These are phyloP conservation scores for Dynastes tityus DNA, from an alignment of 2,888 invertebrate genomes.

Conservation along the genomic window DNA sequence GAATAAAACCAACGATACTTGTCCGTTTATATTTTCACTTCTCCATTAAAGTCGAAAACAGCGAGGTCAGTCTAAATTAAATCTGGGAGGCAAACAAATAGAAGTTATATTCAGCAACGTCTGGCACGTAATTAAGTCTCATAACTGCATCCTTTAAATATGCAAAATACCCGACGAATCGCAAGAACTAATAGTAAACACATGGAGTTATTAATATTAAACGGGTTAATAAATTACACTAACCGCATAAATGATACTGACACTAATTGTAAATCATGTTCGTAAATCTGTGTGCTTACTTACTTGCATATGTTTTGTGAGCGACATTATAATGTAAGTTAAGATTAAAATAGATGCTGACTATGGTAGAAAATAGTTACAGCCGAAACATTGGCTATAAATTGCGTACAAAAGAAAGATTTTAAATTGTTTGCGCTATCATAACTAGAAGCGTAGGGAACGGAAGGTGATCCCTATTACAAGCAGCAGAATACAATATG, in stretches of 20 bases:
- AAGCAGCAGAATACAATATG: too few relatives aligned
- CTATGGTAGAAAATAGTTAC: constrained; percentile 4
- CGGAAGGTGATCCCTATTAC: too few relatives aligned
- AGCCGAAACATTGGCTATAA: not conserved
- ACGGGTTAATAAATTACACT: constrained; percentile 26
- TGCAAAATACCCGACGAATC: constrained; percentile 18
- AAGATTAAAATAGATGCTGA: constrained; percentile 32
- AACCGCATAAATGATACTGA: constrained; percentile 43
- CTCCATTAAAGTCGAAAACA: constrained; percentile 12
- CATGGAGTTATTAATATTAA: constrained; percentile 44
- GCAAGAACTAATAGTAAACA: constrained; percentile 38
- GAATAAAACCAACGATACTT: not conserved
- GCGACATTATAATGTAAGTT: constrained; percentile 14
- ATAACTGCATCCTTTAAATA: constrained; percentile 20
- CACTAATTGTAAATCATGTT: constrained; percentile 43
- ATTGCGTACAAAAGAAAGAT: not conserved
- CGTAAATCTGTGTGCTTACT: constrained; percentile 38
- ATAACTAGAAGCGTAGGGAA: not conserved
- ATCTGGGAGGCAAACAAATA: constrained; percentile 2
- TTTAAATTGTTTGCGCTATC: not conserved
- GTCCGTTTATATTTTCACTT: constrained; percentile 4
- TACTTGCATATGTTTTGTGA: constrained; percentile 17
- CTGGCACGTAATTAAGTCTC: constrained; percentile 31
- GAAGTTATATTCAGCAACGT: constrained; percentile 10
- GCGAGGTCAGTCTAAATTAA: constrained; percentile 18